phyloP scores from a whole-genome alignment of 2,797 vertebrate species.

The Neosilurus mollespiculum region DNA sequence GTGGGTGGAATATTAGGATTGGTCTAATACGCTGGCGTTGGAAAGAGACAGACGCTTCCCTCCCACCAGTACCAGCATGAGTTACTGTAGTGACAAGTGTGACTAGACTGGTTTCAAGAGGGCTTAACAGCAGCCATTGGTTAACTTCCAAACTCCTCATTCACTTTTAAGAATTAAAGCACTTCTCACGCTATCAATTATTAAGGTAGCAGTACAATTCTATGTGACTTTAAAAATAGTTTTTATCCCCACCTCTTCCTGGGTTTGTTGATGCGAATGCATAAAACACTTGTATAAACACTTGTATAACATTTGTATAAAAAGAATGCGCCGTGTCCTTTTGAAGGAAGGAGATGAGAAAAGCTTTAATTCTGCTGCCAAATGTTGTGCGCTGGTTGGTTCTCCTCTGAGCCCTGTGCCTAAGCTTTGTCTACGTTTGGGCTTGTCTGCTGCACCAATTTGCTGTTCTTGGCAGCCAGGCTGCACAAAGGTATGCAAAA shows the following conservation, averaged over 20 bases:
- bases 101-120: constrained; percentile 8
- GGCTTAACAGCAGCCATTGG: neutral
- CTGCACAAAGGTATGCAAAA: constrained; percentile 56
- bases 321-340: constrained; percentile 14
- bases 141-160: neutral
- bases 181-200: neutral
- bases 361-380: constrained; percentile 29
- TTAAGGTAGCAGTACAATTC: neutral
- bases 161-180: neutral
- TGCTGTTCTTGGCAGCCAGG: constrained; percentile 56
- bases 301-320: neutral
- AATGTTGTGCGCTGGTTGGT: constrained; percentile 19
- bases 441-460: constrained; percentile 55
- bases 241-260: neutral
- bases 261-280: neutral
- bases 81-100: constrained; percentile 24
- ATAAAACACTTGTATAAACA: constrained; percentile 1
- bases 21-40: constrained; percentile 37
- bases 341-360: constrained; percentile 18
- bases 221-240: neutral
- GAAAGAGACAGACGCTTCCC: neutral
- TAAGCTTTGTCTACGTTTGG: constrained; percentile 54
- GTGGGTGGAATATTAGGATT: constrained; percentile 48
- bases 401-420: constrained; percentile 29
- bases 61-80: constrained; percentile 13